phyloP scores from a whole-genome alignment of 53 echinoderm and acorn worm species.

The Patiria pectinifera region DNA sequence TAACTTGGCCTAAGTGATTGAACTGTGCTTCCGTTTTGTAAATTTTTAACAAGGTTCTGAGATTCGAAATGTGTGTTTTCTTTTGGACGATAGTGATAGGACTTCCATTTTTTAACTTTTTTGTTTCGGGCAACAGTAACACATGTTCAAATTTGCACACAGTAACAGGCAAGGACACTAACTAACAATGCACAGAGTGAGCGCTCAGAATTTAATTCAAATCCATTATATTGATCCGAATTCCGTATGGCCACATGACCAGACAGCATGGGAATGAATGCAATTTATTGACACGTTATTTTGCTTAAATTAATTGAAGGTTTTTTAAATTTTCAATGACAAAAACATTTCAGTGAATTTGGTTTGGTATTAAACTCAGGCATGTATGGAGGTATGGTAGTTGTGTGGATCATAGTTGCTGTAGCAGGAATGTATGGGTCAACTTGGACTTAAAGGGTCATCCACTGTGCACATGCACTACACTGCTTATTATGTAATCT shows the following conservation, averaged over 20 bases:
- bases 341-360: neutral
- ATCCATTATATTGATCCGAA: conserved; percentile 12
- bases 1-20: no score
- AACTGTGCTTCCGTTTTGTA: no score
- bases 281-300: neutral
- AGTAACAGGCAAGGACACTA: neutral
- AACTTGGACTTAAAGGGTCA: conserved; percentile 9
- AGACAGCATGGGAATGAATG: neutral
- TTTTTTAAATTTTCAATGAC: neutral
- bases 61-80: no score
- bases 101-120: no score
- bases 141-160: neutral
- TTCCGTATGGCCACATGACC: neutral
- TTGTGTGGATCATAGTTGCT: neutral
- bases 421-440: conserved; percentile 38
- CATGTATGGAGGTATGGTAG: neutral
- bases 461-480: neutral
- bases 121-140: no score
- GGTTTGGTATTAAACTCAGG: neutral
- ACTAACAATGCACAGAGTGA: neutral
- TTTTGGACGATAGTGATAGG: no score
- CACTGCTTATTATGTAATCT: conserved; percentile 53
- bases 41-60: no score
- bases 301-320: neutral
- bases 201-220: neutral